These are phyloP conservation scores for Falco concolor DNA, from an alignment of 2,797 vertebrate genomes.

Conservation along the genomic window DNA sequence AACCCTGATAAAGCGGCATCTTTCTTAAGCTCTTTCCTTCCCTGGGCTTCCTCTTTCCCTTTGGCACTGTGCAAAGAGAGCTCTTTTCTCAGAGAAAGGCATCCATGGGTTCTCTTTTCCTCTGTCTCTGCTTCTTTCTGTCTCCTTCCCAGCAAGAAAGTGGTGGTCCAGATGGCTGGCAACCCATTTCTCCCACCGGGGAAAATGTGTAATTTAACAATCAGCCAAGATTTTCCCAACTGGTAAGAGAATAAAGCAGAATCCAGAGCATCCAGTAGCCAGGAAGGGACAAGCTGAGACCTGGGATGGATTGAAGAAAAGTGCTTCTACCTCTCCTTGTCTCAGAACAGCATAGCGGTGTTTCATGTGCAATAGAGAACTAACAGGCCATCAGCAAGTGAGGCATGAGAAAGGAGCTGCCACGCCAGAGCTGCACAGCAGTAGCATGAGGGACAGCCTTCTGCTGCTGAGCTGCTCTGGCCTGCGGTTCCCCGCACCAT, in stretches of 20 bases:
- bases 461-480: conserved; percentile 7
- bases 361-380: background rate
- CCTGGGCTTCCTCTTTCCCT: background rate
- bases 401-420: background rate
- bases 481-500: conserved; percentile 5
- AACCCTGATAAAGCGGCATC: background rate
- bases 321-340: background rate
- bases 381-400: background rate
- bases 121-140: background rate
- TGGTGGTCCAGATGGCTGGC: background rate
- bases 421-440: background rate
- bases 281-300: background rate
- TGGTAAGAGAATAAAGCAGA: background rate
- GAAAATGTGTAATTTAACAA: background rate
- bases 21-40: background rate
- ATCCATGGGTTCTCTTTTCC: background rate
- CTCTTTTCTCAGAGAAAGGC: background rate
- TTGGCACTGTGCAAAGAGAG: background rate
- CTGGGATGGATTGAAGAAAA: background rate
- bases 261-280: background rate
- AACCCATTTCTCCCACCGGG: background rate
- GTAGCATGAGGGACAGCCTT: background rate
- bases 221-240: background rate
- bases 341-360: background rate
- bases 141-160: background rate